phyloP scores from a whole-genome alignment of 1,140 invertebrate species.

The Hylyphantes graminicola region DNA sequence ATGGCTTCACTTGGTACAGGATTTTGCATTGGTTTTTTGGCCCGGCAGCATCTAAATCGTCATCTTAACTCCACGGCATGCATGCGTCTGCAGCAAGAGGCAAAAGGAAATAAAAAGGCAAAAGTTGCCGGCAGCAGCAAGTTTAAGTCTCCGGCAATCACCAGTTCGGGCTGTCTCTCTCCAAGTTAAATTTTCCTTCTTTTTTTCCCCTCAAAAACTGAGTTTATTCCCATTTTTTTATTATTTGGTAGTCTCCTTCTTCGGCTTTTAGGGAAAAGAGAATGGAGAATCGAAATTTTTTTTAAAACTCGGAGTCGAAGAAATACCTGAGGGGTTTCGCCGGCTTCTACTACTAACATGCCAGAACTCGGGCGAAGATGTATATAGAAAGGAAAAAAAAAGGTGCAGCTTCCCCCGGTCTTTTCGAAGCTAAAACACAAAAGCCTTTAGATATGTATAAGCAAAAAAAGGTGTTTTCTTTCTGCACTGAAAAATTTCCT shows the following conservation, averaged over 20 bases:
- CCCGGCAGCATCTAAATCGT: too few species aligned
- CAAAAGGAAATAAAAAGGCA: constrained; percentile 40
- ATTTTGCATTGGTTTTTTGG: too few species aligned
- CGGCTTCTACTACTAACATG: not conserved
- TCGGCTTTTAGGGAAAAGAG: constrained; percentile 56
- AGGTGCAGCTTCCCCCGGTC: not conserved
- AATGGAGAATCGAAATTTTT: constrained; percentile 42
- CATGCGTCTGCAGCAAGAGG: not conserved
- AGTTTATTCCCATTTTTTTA: constrained; percentile 39
- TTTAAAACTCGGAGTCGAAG: not conserved
- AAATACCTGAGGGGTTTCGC: constrained; percentile 54
- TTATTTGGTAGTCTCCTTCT: constrained; percentile 21
- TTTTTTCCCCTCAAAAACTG: not conserved
- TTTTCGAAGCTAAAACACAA: constrained; percentile 41
- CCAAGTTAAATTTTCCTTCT: constrained; percentile 11
- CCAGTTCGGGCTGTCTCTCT: constrained; percentile 29
- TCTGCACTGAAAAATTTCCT: constrained; percentile 22
- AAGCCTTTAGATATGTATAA: constrained; percentile 50
- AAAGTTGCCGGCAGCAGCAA: constrained; percentile 54
- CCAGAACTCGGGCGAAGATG: constrained; percentile 6
- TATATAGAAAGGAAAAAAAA: constrained; percentile 14
- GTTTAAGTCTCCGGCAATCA: constrained; percentile 55
- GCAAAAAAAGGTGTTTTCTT: constrained; percentile 49
- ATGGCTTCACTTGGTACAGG: too few species aligned
- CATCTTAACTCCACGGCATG: too few species aligned